Evolutionary conservation across 2,888 invertebrate species (phyloP), one percentile per base, ranked within the genome.

Genomic region (Tolmerus cingulatus): DNA sequence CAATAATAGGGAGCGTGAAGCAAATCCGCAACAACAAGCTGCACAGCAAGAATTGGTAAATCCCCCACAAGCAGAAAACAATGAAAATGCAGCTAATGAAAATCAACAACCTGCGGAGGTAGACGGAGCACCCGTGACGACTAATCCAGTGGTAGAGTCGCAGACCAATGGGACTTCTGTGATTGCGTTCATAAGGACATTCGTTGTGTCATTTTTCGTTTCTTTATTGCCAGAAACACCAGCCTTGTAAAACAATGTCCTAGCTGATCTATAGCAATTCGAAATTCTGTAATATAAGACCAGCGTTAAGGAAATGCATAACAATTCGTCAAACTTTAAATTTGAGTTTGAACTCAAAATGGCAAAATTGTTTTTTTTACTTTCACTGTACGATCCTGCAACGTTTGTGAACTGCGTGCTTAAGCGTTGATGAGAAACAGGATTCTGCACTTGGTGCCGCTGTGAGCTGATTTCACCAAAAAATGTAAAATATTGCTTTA

Each of bases 221-320:
- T 99, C 98, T 0, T 94, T 99, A 87, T 96, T 99, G 92, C 99
- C 99, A 0, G 98, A 98, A 91, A 96, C 96, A 89, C 97, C 96
- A 87, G 92, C 92, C 88, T 89, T 92, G 89, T 92, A 92, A 90
- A 43, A 74, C 37, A 51, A 5, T 43, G 43, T 85, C 16, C n/a
- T 51, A 51, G 51, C n/a, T 66, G 66, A 66, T 66, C 51, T 51
- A 14, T 66, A 23, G 8, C 16, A 9, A 66, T 23, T 66, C 66
- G 66, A 86, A 23, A 76, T 19, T 30, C 30, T 46, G 51, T 57
- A 66, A 30, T 30, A 30, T 12, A 55, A 55, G 81, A 27, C 66
- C 27, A 66, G 27, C 27, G 66, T 8, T n/a, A 12, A 23, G 27
- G 27, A 27, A 27, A 23, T 27, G 27, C 27, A 27, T 66, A 66